Base-by-base conservation (phyloP, 2,888 invertebrate genomes). In the Drosophila formosana region DNA sequence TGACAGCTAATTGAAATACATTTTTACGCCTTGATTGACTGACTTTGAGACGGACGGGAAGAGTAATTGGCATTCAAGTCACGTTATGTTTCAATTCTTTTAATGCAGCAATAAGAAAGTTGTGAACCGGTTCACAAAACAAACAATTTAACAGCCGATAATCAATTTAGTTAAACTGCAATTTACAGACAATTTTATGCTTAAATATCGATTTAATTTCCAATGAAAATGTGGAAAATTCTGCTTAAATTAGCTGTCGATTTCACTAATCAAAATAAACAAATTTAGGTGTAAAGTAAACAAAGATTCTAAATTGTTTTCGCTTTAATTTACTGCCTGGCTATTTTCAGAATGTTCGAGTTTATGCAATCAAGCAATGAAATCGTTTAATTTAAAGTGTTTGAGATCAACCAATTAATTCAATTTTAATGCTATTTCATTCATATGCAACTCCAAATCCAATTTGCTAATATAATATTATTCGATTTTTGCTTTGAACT, bases 1-100 rank as follows among this genome's bases (percentile, higher is more conserved):
- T 64, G 73, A 73, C 71, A 66, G 71, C 78, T 76, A 84, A 86
- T 87, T 89, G 84, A 86, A 87, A 84, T 73, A 52, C 65, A 56
- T 76, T 65, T 71, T 75, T 69, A 62, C 78, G 75, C 73, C 78
- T 68, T 68, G 71, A 72, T 61, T 67, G 73, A 72, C 63, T 49
- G 66, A 51, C 58, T 55, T 41, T 13, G n/a, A 6, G 13, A 28
- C 28, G 8, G 43, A 11, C 32, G 9, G 41, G 18, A 30, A 55
- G 9, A 11, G 9, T 25, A 11, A 23, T 45, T 32, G 32, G 41
- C 28, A 46, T 66, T 32, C 57, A 37, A 76, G 61, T 72, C 74
- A 77, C 77, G 74, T 77, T 74, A 61, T 46, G 41, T 55, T 57
- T 73, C 58, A 63, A 69, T 73, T 64, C 23, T 13, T 25, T 28